Conservation (phyloP, 2,113 vertebrate genomes). For the Embiotoca jacksoni region DNA sequence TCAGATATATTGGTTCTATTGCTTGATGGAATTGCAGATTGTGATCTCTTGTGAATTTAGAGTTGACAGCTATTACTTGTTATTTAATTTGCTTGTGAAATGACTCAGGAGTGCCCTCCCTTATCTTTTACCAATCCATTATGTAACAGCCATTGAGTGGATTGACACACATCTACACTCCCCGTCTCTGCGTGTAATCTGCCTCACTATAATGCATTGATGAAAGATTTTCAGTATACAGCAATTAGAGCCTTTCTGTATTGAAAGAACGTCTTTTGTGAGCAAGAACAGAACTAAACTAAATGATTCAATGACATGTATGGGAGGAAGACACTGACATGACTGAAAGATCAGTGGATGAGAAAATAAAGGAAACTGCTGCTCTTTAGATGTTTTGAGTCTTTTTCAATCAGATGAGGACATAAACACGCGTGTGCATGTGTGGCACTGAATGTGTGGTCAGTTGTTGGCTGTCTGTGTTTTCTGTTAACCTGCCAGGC, state of each 20-base stretch:
- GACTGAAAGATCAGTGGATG: neutral
- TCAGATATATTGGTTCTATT: constrained; percentile 67
- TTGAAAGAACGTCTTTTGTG: constrained; percentile 29
- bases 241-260: constrained; percentile 31
- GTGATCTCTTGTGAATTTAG: constrained; percentile 61
- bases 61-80: constrained; percentile 65
- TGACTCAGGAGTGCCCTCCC: constrained; percentile 52
- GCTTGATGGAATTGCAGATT: constrained; percentile 61
- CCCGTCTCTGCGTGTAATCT: neutral
- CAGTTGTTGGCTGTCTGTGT: constrained; percentile 3
- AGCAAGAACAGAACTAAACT: constrained; percentile 16
- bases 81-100: constrained; percentile 79
- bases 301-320: constrained; percentile 6
- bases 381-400: neutral
- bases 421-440: neutral
- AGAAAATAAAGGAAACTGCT: neutral
- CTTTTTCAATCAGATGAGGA: neutral
- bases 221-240: constrained; percentile 32
- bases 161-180: constrained; percentile 60
- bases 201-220: constrained; percentile 18
- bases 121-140: constrained; percentile 60
- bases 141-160: constrained; percentile 59
- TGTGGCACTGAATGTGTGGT: constrained; percentile 1
- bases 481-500: constrained; percentile 17
- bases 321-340: constrained; percentile 26